Evolutionary conservation across 2,888 invertebrate genomes (phyloP), one percentile per base, ranked within the genome.

Genomic region (Yponomeuta plumbellus): DNA sequence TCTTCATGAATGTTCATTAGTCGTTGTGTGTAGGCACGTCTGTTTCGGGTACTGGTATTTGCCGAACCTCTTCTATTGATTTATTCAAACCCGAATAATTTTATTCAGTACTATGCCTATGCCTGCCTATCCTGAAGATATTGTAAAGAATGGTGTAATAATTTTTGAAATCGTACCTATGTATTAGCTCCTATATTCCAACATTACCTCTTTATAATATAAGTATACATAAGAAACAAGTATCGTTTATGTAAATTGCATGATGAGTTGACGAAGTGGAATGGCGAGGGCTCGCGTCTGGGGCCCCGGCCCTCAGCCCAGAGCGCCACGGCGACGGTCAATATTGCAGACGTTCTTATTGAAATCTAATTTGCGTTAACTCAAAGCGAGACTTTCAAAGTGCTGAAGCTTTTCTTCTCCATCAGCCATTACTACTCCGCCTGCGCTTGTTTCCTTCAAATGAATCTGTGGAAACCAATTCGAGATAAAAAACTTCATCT

Each of bases 321-420:
- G 6, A 59, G 44, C 44, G 52, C 72, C 73, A 34, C 67, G 65
- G n/a, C 39, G 66, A 73, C 73, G 71, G 75, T 75, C 75, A 80
- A 80, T 79, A 76, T 76, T 76, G 75, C 75, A 75, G 74, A 73
- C 73, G 73, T 76, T 70, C 74, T 76, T 75, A 79, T 81, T 79
- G 79, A 80, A 83, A 78, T 80, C 75, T 79, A 80, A 82, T 81
- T 81, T 80, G 74, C 76, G 75, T 78, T 73, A 75, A 79, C 74
- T 79, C 76, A 75, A 77, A 76, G 74, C 73, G 74, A 74, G 69
- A 74, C 74, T 78, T 71, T 62, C 26, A 66, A 66, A 72, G 68
- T 71, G 69, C 73, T 76, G 73, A 73, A 75, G 75, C 71, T 75
- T 79, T 79, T 76, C 63, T 62, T 62, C 52, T 66, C 63, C 34